Conservation (phyloP, 2,888 invertebrate genomes). For the Hirtodrosophila confusa region DNA sequence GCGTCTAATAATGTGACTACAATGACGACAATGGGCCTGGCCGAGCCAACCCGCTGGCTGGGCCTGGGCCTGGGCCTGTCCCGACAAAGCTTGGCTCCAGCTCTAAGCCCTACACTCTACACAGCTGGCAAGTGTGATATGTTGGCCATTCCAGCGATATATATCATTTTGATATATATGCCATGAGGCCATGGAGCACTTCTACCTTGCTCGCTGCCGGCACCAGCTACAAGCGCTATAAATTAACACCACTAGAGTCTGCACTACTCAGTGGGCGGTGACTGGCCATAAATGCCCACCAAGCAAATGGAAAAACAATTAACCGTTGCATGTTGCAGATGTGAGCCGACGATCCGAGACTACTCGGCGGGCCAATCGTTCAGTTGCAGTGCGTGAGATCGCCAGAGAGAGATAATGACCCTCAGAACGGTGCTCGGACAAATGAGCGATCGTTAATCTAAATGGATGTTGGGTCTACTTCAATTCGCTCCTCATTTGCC, state of each 20-base stretch:
- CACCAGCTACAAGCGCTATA: slow-evolving; percentile 42
- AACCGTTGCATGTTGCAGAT: slow-evolving; percentile 52
- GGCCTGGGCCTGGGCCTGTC: slow-evolving; percentile 4
- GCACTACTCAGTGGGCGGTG: slow-evolving; percentile 62
- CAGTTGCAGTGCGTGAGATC: slow-evolving; percentile 61
- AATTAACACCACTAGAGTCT: slow-evolving; percentile 67
- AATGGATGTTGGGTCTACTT: slow-evolving; percentile 40
- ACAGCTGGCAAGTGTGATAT: slow-evolving; percentile 65
- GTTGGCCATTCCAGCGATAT: slow-evolving; percentile 49
- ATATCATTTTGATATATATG: slow-evolving; percentile 62
- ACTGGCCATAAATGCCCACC: slow-evolving; percentile 56
- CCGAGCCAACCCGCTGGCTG: background rate
- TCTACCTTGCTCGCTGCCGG: slow-evolving; percentile 29
- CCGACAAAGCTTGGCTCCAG: slow-evolving; percentile 53
- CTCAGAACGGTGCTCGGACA: slow-evolving; percentile 55
- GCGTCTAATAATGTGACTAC: slow-evolving; percentile 76
- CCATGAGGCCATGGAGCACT: slow-evolving; percentile 41
- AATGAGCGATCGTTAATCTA: slow-evolving; percentile 71
- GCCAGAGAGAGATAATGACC: slow-evolving; percentile 50
- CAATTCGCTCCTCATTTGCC: slow-evolving; percentile 2
- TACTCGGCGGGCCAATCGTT: slow-evolving; percentile 18
- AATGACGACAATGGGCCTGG: slow-evolving; percentile 65
- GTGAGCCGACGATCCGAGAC: slow-evolving; percentile 15
- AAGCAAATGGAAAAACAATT: slow-evolving; percentile 70
- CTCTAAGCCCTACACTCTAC: slow-evolving; percentile 5